phyloP scores from a whole-genome alignment of 2,888 invertebrate genomes.

The Drosophila nigritarsus region DNA sequence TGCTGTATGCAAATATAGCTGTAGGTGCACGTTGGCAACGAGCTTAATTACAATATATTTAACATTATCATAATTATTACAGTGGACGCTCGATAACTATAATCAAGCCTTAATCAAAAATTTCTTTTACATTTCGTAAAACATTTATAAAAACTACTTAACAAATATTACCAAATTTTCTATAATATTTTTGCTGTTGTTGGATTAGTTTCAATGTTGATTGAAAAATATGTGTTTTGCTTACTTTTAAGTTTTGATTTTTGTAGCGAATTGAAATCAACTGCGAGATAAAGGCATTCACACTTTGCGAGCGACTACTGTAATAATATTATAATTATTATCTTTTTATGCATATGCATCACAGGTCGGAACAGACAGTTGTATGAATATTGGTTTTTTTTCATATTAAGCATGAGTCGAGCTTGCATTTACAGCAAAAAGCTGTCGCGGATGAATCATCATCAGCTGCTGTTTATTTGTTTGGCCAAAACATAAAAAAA shows the following conservation, averaged over 20 bases:
- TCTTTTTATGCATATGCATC: slow-evolving; percentile 6
- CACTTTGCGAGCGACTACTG: not conserved
- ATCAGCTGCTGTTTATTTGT: slow-evolving; percentile 30
- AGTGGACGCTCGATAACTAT: not conserved
- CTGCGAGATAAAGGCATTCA: not conserved
- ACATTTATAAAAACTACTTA: not conserved
- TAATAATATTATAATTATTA: slow-evolving; percentile 1
- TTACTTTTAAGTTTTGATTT: not conserved
- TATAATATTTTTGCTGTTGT: not conserved
- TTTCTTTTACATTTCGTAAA: not conserved
- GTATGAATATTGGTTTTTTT: slow-evolving; percentile 15
- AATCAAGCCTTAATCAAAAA: not conserved
- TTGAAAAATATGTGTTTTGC: not conserved
- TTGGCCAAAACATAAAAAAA: slow-evolving; percentile 24
- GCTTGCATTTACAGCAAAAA: slow-evolving; percentile 40
- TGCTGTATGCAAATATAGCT: not conserved
- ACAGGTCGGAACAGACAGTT: slow-evolving; percentile 20
- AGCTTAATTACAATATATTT: slow-evolving; percentile 11
- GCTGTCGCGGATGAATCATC: slow-evolving; percentile 46
- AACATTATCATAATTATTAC: slow-evolving; percentile 7
- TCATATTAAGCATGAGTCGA: slow-evolving; percentile 39
- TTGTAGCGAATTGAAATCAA: not conserved
- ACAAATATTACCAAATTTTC: not conserved
- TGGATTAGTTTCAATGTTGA: not conserved
- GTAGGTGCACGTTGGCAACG: slow-evolving; percentile 5